phyloP scores from a whole-genome alignment of 2,888 invertebrate genomes.

The Muschampia staudingeri region DNA sequence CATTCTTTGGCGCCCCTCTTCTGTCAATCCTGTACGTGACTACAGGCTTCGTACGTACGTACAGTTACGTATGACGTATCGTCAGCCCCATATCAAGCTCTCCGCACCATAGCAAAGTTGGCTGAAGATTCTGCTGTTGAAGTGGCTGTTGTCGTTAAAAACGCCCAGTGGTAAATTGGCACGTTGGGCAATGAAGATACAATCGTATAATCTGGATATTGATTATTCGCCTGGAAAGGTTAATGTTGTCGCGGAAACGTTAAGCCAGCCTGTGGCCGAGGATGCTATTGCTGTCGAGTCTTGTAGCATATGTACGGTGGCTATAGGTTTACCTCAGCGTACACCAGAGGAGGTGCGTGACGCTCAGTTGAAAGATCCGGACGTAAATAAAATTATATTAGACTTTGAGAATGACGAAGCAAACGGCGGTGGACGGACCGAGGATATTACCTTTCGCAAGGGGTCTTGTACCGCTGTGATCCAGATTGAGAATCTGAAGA shows the following conservation, averaged over 20 bases:
- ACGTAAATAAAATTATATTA: too few species aligned
- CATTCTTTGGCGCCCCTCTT: neutral
- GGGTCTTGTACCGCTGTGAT: too few species aligned
- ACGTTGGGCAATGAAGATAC: neutral
- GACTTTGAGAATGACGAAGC: too few species aligned
- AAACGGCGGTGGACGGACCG: too few species aligned
- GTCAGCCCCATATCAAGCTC: conserved; percentile 2
- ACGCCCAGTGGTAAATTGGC: neutral
- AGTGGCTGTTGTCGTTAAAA: neutral
- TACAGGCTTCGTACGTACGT: neutral
- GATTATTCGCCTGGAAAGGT: neutral
- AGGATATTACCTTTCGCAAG: too few species aligned
- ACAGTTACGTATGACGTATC: conserved; percentile 2
- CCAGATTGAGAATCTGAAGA: too few species aligned
- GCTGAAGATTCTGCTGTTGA: neutral
- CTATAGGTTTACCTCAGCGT: too few species aligned
- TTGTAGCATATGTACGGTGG: too few species aligned
- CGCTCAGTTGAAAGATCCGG: too few species aligned
- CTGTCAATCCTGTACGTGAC: neutral
- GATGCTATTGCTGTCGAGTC: neutral
- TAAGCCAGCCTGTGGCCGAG: neutral
- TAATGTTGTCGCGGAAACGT: neutral
- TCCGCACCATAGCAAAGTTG: conserved; percentile 1
- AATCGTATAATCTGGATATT: neutral
- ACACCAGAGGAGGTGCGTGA: too few species aligned